These are phyloP conservation scores for Drosophila villosipedis DNA, from an alignment of 2,888 invertebrate species.

Conservation along the genomic window DNA sequence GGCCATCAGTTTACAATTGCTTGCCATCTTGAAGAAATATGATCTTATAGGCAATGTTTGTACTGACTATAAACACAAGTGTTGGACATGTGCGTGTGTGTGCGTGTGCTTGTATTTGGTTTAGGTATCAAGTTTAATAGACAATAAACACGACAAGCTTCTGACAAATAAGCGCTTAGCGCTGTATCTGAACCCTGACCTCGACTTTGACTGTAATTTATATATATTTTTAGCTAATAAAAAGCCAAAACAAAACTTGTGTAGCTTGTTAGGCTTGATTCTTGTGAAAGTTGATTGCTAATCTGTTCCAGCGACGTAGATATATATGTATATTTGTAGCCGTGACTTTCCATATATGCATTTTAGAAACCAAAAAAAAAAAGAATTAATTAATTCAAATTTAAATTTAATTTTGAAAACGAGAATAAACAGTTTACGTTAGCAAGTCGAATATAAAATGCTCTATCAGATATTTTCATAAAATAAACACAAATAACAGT, in stretches of 20 bases:
- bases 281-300: slow-evolving; percentile 59
- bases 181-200: slow-evolving; percentile 63
- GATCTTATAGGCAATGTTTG: slow-evolving; percentile 70
- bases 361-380: slow-evolving; percentile 13
- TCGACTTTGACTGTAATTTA: slow-evolving; percentile 53
- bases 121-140: slow-evolving; percentile 70
- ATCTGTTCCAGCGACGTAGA: neutral
- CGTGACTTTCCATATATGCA: slow-evolving; percentile 32
- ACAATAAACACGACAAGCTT: slow-evolving; percentile 58
- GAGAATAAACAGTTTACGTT: neutral
- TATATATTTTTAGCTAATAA: slow-evolving; percentile 16
- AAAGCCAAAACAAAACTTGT: slow-evolving; percentile 45
- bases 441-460: neutral
- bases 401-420: slow-evolving; percentile 4
- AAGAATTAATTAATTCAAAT: neutral
- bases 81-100: slow-evolving; percentile 1
- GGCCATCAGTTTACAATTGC: slow-evolving; percentile 71
- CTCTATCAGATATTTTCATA: neutral
- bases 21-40: slow-evolving; percentile 66
- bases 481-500: neutral
- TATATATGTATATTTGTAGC: neutral
- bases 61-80: slow-evolving; percentile 20
- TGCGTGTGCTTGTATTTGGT: slow-evolving; percentile 26
- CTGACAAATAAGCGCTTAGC: slow-evolving; percentile 33
- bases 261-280: slow-evolving; percentile 54